Evolutionary conservation across 2,888 invertebrate genomes (phyloP), one percentile per base, ranked within the genome.

Genomic region (Eupithecia centaureata): DNA sequence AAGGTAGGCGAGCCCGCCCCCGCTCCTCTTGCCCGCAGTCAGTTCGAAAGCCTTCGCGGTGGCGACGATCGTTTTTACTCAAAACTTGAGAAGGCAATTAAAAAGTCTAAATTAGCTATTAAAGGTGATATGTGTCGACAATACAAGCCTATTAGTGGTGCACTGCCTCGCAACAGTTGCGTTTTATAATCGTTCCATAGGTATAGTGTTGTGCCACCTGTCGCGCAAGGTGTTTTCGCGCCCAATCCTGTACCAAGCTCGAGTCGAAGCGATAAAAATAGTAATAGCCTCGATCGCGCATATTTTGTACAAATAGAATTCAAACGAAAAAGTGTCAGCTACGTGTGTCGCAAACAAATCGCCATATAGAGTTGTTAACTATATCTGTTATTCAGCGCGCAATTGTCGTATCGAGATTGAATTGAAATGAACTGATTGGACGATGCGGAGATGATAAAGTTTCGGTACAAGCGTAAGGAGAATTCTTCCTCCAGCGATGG

Each of bases 381-480:
- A 47, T 47, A 47, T 74, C 85, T 87, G 83, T 88, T 69, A 85
- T 88, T 87, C 86, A 88, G 87, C 84, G 83, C 79, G 82, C 82
- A 80, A 82, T 86, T 83, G 88, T 90, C 89, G 89, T 89, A 82
- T 86, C 32, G 79, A 79, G 78, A 82, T 82, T 84, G 85, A 89
- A 89, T 89, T 77, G 75, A 68, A 79, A 82, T 82, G 78, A 78
- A 70, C 35, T 70, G 66, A 70, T 70, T 32, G 52, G 42, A 80
- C 82, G 77, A 91, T 90, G 90, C 78, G 87, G 87, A 88, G 85
- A 95, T 95, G 95, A 95, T 95, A 74, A 95, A 95, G 89, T 95
- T 95, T 90, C 94, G 95, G 73, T 95, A 95, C 77, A 95, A 95
- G 80, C 94, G 95, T 74, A 95, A 95, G 85, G 95, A 95, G 82